These are phyloP conservation scores for Alaudala cheleensis DNA, from an alignment of 2,113 vertebrate species.

Conservation along the genomic window DNA sequence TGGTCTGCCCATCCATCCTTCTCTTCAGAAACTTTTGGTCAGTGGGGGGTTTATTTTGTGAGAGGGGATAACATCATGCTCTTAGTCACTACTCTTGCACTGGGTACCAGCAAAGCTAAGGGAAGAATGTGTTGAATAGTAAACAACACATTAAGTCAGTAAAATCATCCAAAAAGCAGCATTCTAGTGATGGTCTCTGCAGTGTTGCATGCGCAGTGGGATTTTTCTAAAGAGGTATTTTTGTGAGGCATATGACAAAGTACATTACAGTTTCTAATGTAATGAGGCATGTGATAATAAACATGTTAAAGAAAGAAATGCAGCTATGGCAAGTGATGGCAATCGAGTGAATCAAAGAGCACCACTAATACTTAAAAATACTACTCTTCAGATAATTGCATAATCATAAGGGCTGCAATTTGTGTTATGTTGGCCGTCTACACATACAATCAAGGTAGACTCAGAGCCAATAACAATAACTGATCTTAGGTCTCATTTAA, in stretches of 20 bases:
- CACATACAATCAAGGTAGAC: not conserved
- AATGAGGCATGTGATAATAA: rapidly evolving
- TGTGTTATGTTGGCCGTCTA: not conserved
- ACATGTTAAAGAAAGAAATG: not conserved
- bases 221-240: not conserved
- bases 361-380: not conserved
- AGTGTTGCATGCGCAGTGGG: not conserved
- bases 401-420: not conserved
- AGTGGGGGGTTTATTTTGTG: not conserved
- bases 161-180: not conserved
- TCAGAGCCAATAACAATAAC: not conserved
- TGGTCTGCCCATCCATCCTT: not conserved
- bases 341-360: not conserved
- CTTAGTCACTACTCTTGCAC: not conserved
- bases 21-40: not conserved
- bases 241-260: not conserved
- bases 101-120: not conserved
- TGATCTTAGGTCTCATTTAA: not conserved
- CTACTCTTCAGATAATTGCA: not conserved
- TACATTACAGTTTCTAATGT: not conserved
- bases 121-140: not conserved
- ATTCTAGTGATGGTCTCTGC: not conserved
- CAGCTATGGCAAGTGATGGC: not conserved
- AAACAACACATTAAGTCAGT: not conserved
- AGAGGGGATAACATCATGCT: not conserved